phyloP scores from a whole-genome alignment of 2,113 vertebrate genomes.

The Sterna hirundo region DNA sequence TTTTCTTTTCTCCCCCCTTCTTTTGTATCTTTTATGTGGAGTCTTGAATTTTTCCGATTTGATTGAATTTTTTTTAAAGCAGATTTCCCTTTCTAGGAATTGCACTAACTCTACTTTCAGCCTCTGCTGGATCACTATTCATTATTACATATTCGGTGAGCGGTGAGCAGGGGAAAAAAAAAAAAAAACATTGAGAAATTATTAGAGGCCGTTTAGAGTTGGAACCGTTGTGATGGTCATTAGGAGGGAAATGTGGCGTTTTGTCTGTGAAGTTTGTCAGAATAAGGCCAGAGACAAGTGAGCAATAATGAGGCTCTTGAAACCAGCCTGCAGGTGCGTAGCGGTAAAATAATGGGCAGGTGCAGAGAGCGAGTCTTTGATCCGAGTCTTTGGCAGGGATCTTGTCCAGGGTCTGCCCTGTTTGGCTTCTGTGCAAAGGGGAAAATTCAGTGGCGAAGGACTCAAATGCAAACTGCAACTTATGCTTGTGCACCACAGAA shows the following conservation, averaged over 20 bases:
- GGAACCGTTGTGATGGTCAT: slow-evolving; percentile 20
- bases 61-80: not conserved
- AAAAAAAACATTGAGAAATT: not conserved
- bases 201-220: slow-evolving; percentile 6
- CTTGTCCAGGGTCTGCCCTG: not conserved
- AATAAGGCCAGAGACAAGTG: not conserved
- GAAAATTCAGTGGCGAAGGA: not conserved
- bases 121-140: not conserved
- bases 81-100: slow-evolving; percentile 46
- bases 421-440: not conserved
- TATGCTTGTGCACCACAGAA: not conserved
- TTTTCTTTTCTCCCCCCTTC: fast-evolving
- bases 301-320: slow-evolving; percentile 53
- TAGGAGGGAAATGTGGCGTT: slow-evolving; percentile 36
- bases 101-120: slow-evolving; percentile 43
- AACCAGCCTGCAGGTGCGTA: slow-evolving; percentile 46
- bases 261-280: slow-evolving; percentile 42
- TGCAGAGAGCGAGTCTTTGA: slow-evolving; percentile 44
- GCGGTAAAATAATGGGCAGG: slow-evolving; percentile 47
- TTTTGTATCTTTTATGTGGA: not conserved
- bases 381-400: slow-evolving; percentile 36
- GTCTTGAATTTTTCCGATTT: not conserved
- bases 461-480: not conserved
- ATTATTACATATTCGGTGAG: slow-evolving; percentile 28
- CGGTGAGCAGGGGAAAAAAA: slow-evolving; percentile 26